Evolutionary conservation across 2,888 invertebrate species (phyloP).

Genomic region (Drosophila rellima): DNA sequence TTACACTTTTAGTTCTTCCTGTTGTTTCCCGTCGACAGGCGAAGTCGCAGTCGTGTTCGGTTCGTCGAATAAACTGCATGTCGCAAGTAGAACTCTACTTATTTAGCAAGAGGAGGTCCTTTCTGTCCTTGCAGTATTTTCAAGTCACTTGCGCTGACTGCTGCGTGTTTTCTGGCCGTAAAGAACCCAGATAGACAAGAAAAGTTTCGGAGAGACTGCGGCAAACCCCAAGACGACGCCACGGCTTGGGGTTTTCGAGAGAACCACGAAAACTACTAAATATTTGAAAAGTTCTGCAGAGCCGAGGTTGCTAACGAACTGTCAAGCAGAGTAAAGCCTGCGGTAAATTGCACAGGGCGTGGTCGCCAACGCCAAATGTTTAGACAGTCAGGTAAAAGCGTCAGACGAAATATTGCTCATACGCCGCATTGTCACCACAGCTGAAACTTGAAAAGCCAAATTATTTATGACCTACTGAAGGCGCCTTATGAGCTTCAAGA

Average conservation of each 20-base stretch:
- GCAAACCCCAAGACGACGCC: constrained; percentile 69
- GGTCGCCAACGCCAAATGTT: constrained; percentile 35
- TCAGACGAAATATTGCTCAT: constrained; percentile 38
- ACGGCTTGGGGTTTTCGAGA: constrained; percentile 41
- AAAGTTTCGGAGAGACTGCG: constrained; percentile 57
- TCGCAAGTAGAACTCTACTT: constrained; percentile 39
- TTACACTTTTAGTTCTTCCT: constrained; percentile 21
- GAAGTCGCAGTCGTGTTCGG: constrained; percentile 9
- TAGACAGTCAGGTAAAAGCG: constrained; percentile 30
- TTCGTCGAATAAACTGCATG: constrained; percentile 22
- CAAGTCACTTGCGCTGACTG: constrained; percentile 14
- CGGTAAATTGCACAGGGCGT: constrained; percentile 50
- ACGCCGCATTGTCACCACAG: constrained; percentile 43
- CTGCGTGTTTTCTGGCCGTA: constrained; percentile 58
- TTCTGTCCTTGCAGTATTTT: constrained; percentile 6
- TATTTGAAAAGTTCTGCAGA: constrained; percentile 74
- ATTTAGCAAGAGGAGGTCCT: constrained; percentile 25
- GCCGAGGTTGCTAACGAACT: constrained; percentile 45
- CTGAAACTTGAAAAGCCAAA: constrained; percentile 54
- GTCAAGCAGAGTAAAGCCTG: constrained; percentile 57
- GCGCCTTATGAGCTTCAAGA: constrained; percentile 45
- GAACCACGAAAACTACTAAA: constrained; percentile 67
- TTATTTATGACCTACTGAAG: constrained; percentile 57
- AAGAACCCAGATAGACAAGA: constrained; percentile 47
- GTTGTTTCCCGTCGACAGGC: constrained; percentile 10